Base-by-base conservation (phyloP, 2,113 vertebrate genomes). In the Pardalotus punctatus region DNA sequence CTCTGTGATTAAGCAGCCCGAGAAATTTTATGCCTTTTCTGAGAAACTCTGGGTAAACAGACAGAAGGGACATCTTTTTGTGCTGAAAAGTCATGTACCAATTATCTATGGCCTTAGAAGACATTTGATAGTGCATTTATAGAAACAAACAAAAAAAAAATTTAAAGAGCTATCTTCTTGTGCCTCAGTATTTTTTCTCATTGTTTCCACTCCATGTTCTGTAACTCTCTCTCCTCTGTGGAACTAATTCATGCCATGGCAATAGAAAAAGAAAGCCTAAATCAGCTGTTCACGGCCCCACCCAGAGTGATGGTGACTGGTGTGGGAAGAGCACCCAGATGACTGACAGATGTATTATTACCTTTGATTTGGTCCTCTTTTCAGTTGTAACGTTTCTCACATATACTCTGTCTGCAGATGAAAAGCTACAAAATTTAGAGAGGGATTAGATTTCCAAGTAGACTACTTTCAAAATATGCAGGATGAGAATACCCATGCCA, bases 361-460 rank as follows among this genome's bases (percentile, higher is more conserved):
- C 98, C 97, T 98, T 88, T 31, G 77, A 15, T 42, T 43, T 7
- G 36, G 79, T 90, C 54, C 73, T 74, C 93, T 93, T 67, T 31
- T 95, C 81, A 61, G n/a, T 14, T 21, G 1, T 10, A 81, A 88
- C 69, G 73, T 82, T 80, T 79, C 45, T 94, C 35, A 89, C 58
- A 9, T 43, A 45, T 11, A 4, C 43, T 82, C 77, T 72, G 48
- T 93, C 88, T 74, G 66, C 61, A 74, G 80, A 58, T 72, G 93
- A 79, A 96, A 96, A 97, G 91, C 98, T 98, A 90, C 20, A 97
- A 97, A 85, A 92, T 97, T 93, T 73, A 83, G 80, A 96, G 66
- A 95, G 45, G 38, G 29, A 27, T 90, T 76, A 95, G 57, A 43
- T 67, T 71, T 72, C 42, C 28, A 81, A 45, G 56, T 27, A 60